These are phyloP conservation scores for Gallinago nigripennis DNA, from an alignment of 2,797 vertebrate genomes.

Conservation along the genomic window DNA sequence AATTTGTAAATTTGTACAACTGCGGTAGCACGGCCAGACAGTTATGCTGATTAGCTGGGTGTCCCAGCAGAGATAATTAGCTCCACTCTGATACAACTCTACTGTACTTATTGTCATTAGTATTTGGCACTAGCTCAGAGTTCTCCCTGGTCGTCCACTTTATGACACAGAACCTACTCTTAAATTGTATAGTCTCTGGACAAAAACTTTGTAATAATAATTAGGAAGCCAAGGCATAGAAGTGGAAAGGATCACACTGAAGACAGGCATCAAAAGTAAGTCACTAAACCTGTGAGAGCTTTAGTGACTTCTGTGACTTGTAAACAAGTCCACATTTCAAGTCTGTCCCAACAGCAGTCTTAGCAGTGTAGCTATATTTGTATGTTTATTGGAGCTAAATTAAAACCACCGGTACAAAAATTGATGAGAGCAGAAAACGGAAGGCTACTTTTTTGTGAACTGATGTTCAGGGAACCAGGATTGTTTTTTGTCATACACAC, in stretches of 20 bases:
- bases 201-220: not conserved
- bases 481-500: not conserved
- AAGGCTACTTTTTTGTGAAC: not conserved
- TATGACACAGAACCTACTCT: not conserved
- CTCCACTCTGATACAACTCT: not conserved
- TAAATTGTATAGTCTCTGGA: not conserved
- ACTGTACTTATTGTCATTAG: not conserved
- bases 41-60: not conserved
- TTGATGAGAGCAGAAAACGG: not conserved
- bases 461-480: not conserved
- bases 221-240: not conserved
- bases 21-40: not conserved
- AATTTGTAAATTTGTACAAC: not conserved
- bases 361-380: not conserved
- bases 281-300: not conserved
- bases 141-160: not conserved
- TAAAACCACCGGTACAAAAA: not conserved
- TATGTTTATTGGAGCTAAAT: not conserved
- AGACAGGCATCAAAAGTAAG: not conserved
- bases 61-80: not conserved
- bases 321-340: not conserved
- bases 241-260: not conserved
- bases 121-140: not conserved
- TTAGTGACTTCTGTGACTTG: not conserved
- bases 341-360: not conserved